Conservation (phyloP, 2,113 vertebrate genomes). For the Campylorhamphus procurvoides region DNA sequence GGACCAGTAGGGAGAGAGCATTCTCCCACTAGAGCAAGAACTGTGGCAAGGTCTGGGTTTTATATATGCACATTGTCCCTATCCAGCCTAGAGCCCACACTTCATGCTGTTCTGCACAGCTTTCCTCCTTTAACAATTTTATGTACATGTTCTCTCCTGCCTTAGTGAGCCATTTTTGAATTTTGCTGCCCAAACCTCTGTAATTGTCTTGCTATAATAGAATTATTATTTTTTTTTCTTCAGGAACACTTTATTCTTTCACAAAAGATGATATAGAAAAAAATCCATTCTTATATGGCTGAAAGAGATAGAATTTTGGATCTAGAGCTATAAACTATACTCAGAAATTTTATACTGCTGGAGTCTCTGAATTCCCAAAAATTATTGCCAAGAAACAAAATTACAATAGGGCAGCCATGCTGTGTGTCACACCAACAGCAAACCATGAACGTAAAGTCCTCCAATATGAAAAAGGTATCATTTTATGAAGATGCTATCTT, state of each 20-base stretch:
- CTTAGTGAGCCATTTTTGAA: neutral
- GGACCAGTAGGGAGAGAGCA: neutral
- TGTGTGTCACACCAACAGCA: neutral
- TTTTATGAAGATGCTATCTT: neutral
- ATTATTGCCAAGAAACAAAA: neutral
- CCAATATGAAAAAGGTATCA: neutral
- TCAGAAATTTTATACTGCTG: neutral
- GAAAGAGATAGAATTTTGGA: neutral
- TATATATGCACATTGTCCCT: neutral
- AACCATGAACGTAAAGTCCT: neutral
- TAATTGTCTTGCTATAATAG: neutral
- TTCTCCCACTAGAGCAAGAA: neutral
- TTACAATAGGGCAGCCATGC: neutral
- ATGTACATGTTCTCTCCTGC: neutral
- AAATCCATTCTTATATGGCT: neutral
- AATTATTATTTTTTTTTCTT: neutral
- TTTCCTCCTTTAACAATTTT: neutral
- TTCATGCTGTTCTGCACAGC: neutral
- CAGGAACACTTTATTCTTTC: neutral
- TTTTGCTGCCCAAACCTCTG: neutral
- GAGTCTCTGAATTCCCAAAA: neutral
- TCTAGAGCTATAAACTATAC: neutral
- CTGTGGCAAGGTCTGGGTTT: neutral
- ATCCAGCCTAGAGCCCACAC: neutral
- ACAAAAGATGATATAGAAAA: neutral